Conservation (phyloP, 2,797 vertebrate species). For the Emys orbicularis region DNA sequence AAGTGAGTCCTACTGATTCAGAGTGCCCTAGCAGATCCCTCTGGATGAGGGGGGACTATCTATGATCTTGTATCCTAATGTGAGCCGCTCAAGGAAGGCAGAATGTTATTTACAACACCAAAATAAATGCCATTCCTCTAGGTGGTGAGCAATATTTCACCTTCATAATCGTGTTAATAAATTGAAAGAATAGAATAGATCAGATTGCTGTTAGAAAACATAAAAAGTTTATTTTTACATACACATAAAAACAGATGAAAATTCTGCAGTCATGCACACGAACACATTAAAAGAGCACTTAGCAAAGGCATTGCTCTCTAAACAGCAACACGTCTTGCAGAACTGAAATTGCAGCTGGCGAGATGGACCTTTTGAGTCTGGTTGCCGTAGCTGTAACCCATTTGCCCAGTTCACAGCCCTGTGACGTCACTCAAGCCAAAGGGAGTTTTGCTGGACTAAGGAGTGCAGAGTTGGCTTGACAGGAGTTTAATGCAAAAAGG, state of each 20-base stretch:
- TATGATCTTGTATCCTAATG: not conserved
- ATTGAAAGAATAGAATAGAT: not conserved
- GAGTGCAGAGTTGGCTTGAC: not conserved
- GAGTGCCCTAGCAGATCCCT: not conserved
- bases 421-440: fast-evolving
- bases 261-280: not conserved
- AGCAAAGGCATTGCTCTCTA: not conserved
- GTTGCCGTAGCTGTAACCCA: fast-evolving
- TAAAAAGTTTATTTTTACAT: not conserved
- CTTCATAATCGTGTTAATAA: fast-evolving
- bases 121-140: not conserved
- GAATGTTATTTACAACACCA: not conserved
- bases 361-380: fast-evolving
- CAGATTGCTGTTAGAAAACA: constrained; percentile 62
- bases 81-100: not conserved
- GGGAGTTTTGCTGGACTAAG: not conserved
- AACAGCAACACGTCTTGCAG: not conserved
- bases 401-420: not conserved
- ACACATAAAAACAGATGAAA: not conserved
- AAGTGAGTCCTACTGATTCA: not conserved
- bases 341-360: not conserved
- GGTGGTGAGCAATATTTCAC: not conserved
- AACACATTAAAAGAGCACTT: not conserved
- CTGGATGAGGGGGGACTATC: not conserved
- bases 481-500: not conserved